Evolutionary conservation across 2,888 invertebrate genomes (phyloP).

Genomic region (Penaeus monodon): DNA sequence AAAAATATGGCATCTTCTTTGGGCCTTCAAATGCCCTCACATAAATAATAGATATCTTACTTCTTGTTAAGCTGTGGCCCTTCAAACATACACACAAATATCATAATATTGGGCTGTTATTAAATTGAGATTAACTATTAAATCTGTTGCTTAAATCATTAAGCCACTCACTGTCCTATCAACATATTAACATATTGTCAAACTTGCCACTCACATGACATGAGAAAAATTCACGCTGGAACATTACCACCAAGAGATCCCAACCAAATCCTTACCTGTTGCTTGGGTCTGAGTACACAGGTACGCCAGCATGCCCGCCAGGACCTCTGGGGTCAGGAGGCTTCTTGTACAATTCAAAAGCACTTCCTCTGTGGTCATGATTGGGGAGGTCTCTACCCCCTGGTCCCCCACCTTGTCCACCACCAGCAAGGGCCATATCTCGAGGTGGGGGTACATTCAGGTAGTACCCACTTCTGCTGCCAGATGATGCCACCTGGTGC

Average conservation of each 20-base stretch:
- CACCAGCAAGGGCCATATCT: constrained; percentile 30
- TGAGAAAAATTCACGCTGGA: background rate
- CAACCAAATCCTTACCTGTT: constrained; percentile 46
- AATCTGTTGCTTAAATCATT: no score
- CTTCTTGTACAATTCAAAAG: constrained; percentile 94
- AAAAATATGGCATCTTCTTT: no score
- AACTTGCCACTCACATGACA: background rate
- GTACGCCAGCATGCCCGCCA: constrained; percentile 42
- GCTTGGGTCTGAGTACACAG: constrained; percentile 51
- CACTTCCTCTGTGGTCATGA: constrained; percentile 91
- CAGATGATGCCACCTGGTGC: constrained; percentile 34
- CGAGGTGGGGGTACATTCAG: constrained; percentile 63
- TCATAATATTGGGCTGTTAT: no score
- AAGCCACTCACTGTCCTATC: no score
- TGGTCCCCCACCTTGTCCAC: constrained; percentile 84
- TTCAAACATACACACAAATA: no score
- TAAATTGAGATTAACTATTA: no score
- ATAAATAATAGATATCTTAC: no score
- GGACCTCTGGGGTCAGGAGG: constrained; percentile 71
- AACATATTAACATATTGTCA: no score
- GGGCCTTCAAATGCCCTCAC: no score
- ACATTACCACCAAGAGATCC: background rate
- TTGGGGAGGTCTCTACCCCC: constrained; percentile 78
- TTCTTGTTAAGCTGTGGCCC: no score
- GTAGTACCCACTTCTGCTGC: constrained; percentile 62